Percentiles rank a stretch among this genome's conserved stretches.
These are phyloP conservation scores for Trematomus bernacchii DNA, from an alignment of 2,797 vertebrate genomes.

Conservation along the genomic window DNA sequence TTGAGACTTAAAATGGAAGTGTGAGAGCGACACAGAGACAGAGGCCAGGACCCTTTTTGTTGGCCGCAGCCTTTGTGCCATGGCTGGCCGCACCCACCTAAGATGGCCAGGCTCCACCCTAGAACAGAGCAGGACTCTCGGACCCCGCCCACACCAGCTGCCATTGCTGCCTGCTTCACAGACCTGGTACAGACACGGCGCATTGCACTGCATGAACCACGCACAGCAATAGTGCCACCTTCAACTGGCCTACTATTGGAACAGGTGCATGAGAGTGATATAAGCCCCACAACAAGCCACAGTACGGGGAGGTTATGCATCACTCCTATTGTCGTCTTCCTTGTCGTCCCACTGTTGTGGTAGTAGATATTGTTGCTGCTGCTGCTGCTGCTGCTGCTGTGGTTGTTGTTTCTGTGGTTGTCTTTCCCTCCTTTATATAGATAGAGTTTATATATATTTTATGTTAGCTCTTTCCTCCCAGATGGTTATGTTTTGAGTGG, in stretches of 20 bases:
- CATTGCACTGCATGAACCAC: conserved; percentile 92
- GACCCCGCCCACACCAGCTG: conserved; percentile 84
- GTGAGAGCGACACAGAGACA: conserved; percentile 69
- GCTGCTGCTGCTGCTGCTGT: conserved; percentile 62
- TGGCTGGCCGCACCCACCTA: conserved; percentile 67
- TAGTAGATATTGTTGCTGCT: conserved; percentile 68
- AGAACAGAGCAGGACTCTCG: conserved; percentile 79
- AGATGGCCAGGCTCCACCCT: conserved; percentile 77
- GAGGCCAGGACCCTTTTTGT: conserved; percentile 76
- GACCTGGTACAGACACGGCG: conserved; percentile 84
- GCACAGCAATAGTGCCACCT: conserved; percentile 88
- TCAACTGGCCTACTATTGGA: conserved; percentile 86
- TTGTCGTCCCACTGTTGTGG: conserved; percentile 77
- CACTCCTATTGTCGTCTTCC: conserved; percentile 86
- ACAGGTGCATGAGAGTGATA: conserved; percentile 95
- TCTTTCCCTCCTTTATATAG: conserved; percentile 85
- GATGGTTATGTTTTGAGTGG: conserved; percentile 80
- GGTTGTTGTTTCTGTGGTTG: conserved; percentile 83
- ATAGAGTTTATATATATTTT: conserved; percentile 67
- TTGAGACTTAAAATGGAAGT: conserved; percentile 78
- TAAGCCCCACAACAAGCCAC: conserved; percentile 97
- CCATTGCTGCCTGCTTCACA: conserved; percentile 86
- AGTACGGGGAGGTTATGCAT: conserved; percentile 94
- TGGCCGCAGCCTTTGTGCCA: conserved; percentile 75
- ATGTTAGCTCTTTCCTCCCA: conserved; percentile 76